Percentiles rank a stretch among this genome's conserved stretches.
phyloP scores from a whole-genome alignment of 2,113 vertebrate species.

The Chinchilla lanigera region DNA sequence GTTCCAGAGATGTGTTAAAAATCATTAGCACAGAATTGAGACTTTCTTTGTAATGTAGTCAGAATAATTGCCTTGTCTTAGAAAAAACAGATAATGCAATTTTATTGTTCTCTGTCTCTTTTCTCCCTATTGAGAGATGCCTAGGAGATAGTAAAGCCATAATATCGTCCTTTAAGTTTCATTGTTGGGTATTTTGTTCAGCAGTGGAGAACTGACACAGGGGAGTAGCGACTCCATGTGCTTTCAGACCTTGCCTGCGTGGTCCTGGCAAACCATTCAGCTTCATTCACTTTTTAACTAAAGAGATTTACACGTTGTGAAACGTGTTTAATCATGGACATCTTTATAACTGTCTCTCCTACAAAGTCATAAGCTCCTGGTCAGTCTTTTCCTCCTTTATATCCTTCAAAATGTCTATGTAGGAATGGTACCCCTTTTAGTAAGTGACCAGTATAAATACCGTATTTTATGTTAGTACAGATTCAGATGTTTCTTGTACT shows the following conservation, averaged over 20 bases:
- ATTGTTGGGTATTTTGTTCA: neutral
- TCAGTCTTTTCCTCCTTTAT: neutral
- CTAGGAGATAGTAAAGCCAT: neutral
- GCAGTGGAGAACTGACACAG: neutral
- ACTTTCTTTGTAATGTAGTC: slow-evolving; percentile 69
- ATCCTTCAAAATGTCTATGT: neutral
- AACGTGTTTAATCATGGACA: neutral
- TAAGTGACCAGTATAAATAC: slow-evolving; percentile 4
- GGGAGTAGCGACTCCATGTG: neutral
- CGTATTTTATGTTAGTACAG: neutral
- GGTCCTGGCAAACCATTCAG: neutral
- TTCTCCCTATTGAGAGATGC: neutral
- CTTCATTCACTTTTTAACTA: neutral
- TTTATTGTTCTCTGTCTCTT: slow-evolving; percentile 5
- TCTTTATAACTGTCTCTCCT: neutral
- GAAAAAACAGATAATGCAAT: neutral
- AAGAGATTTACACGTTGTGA: neutral
- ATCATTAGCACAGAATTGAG: slow-evolving; percentile 72
- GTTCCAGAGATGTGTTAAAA: slow-evolving; percentile 69
- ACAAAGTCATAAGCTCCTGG: neutral
- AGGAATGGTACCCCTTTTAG: neutral
- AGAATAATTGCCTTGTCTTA: slow-evolving; percentile 71
- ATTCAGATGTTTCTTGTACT: neutral
- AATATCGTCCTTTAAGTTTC: neutral
- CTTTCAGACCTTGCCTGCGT: slow-evolving; percentile 28